Evolutionary conservation across 2,888 invertebrate genomes (phyloP).

Genomic region (Stramonita haemastoma): DNA sequence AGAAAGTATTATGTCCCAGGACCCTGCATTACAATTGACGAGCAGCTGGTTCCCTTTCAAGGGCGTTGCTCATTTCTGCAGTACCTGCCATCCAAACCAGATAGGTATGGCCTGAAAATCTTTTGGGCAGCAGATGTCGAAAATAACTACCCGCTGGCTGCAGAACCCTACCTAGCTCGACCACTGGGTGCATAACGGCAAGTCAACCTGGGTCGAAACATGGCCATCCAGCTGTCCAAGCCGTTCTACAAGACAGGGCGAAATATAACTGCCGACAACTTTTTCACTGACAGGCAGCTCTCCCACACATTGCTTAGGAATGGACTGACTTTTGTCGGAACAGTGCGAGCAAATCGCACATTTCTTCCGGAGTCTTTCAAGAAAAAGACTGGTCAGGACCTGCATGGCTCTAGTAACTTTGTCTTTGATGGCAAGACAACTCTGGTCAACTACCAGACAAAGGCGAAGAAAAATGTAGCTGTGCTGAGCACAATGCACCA

Average conservation of each 20-base stretch:
- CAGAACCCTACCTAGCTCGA: background rate
- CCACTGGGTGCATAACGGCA: background rate
- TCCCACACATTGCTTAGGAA: background rate
- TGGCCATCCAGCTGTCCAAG: background rate
- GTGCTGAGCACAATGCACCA: background rate
- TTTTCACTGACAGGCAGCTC: background rate
- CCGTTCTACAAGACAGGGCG: background rate
- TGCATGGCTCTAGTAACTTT: background rate
- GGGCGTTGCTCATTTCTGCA: conserved; percentile 39
- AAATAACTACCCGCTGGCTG: conserved; percentile 27
- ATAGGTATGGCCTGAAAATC: conserved; percentile 33
- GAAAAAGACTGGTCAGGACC: background rate
- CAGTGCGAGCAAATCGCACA: background rate
- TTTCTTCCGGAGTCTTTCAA: conserved; percentile 2
- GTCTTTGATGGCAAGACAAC: background rate
- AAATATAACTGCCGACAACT: background rate
- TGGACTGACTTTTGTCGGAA: background rate
- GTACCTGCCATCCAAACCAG: conserved; percentile 37
- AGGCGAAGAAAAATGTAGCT: background rate
- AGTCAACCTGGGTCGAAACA: background rate
- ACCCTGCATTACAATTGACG: conserved; percentile 27
- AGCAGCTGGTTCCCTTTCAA: conserved; percentile 39
- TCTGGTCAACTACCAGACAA: background rate
- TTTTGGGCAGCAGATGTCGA: conserved; percentile 36
- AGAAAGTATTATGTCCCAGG: no score